Evolutionary conservation across 2,797 vertebrate genomes (phyloP).

Genomic region (Pantherophis alleghaniensis): DNA sequence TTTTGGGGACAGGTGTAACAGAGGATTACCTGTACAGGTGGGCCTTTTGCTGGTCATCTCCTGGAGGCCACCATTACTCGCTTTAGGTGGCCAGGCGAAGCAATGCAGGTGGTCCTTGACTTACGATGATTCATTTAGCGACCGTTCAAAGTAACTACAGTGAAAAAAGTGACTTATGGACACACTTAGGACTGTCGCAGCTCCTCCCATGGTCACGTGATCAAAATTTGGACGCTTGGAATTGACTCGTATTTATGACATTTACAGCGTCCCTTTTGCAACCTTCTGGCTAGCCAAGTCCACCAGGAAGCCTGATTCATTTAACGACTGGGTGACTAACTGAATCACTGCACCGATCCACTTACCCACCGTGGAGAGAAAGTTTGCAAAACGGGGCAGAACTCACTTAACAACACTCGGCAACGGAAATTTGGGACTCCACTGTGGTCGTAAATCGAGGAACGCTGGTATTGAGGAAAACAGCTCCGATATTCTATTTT

Average conservation of each 20-base stretch:
- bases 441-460: not conserved
- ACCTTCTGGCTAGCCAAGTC: too few species aligned
- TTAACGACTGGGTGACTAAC: not conserved
- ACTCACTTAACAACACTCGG: not conserved
- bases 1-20: too few species aligned
- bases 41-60: too few species aligned
- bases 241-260: not conserved
- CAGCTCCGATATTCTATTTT: not conserved
- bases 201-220: not conserved
- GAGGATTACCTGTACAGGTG: too few species aligned
- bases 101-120: too few species aligned
- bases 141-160: not conserved
- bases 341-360: not conserved
- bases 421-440: not conserved
- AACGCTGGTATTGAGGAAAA: not conserved
- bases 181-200: too few species aligned
- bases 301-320: not conserved
- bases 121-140: not conserved
- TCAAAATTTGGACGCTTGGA: not conserved
- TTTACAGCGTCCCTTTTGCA: rapidly evolving
- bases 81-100: not conserved
- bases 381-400: not conserved
- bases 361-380: not conserved
- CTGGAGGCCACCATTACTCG: not conserved
- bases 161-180: not conserved